These are phyloP conservation scores for Lepidochrysops patricia DNA, from an alignment of 2,888 invertebrate genomes.

Conservation along the genomic window DNA sequence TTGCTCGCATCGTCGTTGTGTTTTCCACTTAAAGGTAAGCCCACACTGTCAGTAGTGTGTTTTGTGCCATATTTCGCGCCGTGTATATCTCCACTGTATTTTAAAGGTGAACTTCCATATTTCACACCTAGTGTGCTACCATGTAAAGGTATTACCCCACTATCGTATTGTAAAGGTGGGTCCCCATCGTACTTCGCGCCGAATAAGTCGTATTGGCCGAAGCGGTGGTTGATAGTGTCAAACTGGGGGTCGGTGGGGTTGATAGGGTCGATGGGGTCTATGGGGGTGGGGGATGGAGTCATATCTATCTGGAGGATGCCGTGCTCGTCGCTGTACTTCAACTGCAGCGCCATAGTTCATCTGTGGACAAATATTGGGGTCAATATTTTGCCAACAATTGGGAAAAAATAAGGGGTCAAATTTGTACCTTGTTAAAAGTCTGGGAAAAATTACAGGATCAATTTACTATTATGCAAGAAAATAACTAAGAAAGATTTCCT, in stretches of 20 bases:
- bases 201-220: conserved; percentile 62
- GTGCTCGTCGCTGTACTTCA: conserved; percentile 66
- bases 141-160: neutral
- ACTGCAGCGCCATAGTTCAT: conserved; percentile 54
- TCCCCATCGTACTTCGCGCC: conserved; percentile 53
- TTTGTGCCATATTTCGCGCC: neutral
- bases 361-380: conserved; percentile 24
- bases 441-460: no score
- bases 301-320: conserved; percentile 66
- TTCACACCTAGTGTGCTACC: neutral
- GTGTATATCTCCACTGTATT: neutral
- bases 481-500: no score
- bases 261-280: conserved; percentile 29
- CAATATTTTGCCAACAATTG: neutral
- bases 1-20: neutral
- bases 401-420: no score
- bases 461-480: no score
- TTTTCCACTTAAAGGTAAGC: no score
- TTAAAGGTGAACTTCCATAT: neutral
- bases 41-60: no score
- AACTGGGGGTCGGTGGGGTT: conserved; percentile 40
- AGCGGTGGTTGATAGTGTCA: conserved; percentile 62
- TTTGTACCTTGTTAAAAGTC: no score
- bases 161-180: neutral
- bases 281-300: conserved; percentile 38